A percentile compares a stretch with the other conserved stretches of the same genome.
Evolutionary conservation across 2,797 vertebrate genomes (phyloP).

Genomic region (Helarctos malayanus): DNA sequence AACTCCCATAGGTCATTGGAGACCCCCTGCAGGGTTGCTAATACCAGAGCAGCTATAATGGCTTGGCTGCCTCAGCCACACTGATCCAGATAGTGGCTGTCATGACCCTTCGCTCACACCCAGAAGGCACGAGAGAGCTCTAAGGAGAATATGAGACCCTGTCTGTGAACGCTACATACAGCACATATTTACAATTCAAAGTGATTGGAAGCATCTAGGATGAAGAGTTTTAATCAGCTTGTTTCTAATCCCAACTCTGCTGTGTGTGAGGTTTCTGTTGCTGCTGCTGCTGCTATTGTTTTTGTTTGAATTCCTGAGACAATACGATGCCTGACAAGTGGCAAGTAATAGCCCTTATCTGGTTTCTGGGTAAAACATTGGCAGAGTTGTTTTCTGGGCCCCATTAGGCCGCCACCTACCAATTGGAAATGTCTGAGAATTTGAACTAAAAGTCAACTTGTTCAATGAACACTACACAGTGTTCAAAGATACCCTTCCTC

Average conservation of each 20-base stretch:
- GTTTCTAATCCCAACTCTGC: background rate
- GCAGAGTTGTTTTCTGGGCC: background rate
- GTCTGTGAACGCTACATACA: background rate
- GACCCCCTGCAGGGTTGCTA: background rate
- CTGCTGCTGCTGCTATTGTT: background rate
- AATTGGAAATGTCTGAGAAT: constrained; percentile 33
- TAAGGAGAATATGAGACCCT: background rate
- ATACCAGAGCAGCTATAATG: background rate
- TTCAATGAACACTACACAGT: background rate
- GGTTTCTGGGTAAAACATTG: background rate
- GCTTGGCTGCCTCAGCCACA: background rate
- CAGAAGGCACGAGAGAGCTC: background rate
- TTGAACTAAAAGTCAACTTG: background rate
- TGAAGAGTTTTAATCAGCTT: background rate
- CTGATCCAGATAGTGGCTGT: background rate
- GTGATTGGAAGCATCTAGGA: background rate
- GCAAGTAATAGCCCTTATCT: background rate
- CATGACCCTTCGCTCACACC: background rate
- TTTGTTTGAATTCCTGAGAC: background rate
- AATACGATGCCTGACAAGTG: background rate
- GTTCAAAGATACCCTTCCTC: background rate
- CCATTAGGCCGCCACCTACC: background rate
- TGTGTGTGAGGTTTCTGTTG: background rate
- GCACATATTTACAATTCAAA: background rate
- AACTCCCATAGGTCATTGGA: background rate